Evolutionary conservation across 2,797 vertebrate species (phyloP).

Genomic region (Aulostomus chinensis): DNA sequence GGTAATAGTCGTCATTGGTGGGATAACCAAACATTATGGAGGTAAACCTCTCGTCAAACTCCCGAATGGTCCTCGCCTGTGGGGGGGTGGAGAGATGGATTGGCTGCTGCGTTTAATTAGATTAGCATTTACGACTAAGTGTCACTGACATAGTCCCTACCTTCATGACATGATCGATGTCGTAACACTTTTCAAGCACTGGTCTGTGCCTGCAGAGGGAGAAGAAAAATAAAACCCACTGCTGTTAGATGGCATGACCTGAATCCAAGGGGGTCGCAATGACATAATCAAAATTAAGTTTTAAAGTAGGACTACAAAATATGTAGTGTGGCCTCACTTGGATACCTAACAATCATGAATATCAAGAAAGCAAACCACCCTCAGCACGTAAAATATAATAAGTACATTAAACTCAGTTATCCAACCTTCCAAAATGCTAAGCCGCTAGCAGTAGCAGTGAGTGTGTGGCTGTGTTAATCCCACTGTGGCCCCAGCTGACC

Average conservation of each 20-base stretch:
- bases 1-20: conserved; percentile 95
- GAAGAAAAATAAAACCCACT: conserved; percentile 29
- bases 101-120: conserved; percentile 1
- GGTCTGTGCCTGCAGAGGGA: conserved; percentile 87
- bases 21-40: conserved; percentile 97
- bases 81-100: background rate
- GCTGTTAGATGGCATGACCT: no score
- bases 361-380: background rate
- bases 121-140: conserved; percentile 10
- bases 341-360: background rate
- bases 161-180: conserved; percentile 98
- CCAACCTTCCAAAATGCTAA: conserved; percentile 3
- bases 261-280: no score
- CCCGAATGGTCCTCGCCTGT: conserved; percentile 94
- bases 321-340: no score
- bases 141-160: conserved; percentile 66
- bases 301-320: no score
- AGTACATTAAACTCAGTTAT: conserved; percentile 1
- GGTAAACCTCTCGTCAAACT: conserved; percentile 97
- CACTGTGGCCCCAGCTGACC: conserved; percentile 73
- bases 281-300: no score
- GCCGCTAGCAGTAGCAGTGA: conserved; percentile 4
- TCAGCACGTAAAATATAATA: background rate
- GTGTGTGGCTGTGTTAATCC: conserved; percentile 39
- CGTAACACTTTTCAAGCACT: conserved; percentile 92